A percentile compares a stretch with the other conserved stretches of the same genome.
Conservation (phyloP, 2,888 invertebrate genomes). For the Andrena bucephala region DNA sequence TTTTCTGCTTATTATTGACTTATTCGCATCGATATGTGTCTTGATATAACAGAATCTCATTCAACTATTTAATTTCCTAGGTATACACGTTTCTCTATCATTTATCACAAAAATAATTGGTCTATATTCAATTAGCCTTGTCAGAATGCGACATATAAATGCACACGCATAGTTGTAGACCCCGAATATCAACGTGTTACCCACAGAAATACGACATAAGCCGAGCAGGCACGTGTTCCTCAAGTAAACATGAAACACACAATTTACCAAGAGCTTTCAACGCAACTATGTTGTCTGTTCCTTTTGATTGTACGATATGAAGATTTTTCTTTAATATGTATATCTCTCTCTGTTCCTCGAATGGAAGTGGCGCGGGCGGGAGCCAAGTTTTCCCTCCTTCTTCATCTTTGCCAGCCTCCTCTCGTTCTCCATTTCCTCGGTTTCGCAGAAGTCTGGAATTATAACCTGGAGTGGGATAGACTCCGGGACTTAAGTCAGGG, state of each 20-base stretch:
- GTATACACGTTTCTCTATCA: neutral
- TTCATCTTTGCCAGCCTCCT: conserved; percentile 37
- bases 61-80: neutral
- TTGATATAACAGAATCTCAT: neutral
- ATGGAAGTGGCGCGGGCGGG: conserved; percentile 48
- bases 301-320: neutral
- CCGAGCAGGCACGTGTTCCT: neutral
- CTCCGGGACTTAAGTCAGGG: conserved; percentile 84
- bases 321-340: conserved; percentile 64
- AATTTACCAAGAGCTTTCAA: neutral
- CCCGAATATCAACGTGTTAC: neutral
- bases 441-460: conserved; percentile 83
- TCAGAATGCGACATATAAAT: neutral
- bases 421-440: conserved; percentile 75
- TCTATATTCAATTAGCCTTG: neutral
- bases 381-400: conserved; percentile 58
- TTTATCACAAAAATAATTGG: neutral
- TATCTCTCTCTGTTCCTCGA: conserved; percentile 50
- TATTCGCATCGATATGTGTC: too few relatives aligned
- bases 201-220: neutral
- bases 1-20: too few relatives aligned
- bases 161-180: neutral
- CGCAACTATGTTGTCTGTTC: neutral
- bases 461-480: conserved; percentile 83
- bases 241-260: neutral